Conservation (phyloP, 2,888 invertebrate genomes). For the Dolichomitus sp. region DNA sequence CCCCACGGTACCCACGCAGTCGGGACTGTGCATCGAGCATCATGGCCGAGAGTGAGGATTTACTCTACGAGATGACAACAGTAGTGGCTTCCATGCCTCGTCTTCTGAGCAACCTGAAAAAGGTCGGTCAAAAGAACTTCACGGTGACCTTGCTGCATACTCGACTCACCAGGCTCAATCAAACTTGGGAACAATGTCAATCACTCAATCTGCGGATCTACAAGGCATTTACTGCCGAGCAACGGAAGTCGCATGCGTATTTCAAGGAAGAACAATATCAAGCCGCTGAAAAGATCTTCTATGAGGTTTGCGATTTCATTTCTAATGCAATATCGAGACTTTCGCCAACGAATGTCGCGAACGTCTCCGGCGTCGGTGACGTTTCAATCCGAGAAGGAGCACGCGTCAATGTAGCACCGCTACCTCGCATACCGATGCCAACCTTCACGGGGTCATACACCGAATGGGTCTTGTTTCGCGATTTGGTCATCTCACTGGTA, state of each 20-base stretch:
- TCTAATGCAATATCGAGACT: background rate
- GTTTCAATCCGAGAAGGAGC: background rate
- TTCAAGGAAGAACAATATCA: conserved; percentile 3
- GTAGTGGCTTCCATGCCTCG: conserved; percentile 7
- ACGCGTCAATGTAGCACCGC: background rate
- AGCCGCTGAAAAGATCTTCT: background rate
- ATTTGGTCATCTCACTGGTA: conserved; percentile 25
- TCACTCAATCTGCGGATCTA: background rate
- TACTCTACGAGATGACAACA: conserved; percentile 16
- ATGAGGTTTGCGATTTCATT: conserved; percentile 24
- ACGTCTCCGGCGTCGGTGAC: background rate
- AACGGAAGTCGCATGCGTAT: conserved; percentile 10
- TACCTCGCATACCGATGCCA: conserved; percentile 36
- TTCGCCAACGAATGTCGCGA: background rate
- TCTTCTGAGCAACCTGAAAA: conserved; percentile 21
- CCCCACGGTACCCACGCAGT: conserved; percentile 48
- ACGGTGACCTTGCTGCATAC: background rate
- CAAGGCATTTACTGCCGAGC: background rate
- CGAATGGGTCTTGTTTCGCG: too few species aligned
- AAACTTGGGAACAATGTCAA: conserved; percentile 24
- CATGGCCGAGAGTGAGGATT: conserved; percentile 24
- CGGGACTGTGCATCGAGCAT: conserved; percentile 36
- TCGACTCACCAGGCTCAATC: conserved; percentile 13
- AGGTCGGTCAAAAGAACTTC: conserved; percentile 5
- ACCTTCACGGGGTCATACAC: conserved; percentile 21